Base-by-base conservation (phyloP, 2,797 vertebrate genomes). In the Alauda arvensis region DNA sequence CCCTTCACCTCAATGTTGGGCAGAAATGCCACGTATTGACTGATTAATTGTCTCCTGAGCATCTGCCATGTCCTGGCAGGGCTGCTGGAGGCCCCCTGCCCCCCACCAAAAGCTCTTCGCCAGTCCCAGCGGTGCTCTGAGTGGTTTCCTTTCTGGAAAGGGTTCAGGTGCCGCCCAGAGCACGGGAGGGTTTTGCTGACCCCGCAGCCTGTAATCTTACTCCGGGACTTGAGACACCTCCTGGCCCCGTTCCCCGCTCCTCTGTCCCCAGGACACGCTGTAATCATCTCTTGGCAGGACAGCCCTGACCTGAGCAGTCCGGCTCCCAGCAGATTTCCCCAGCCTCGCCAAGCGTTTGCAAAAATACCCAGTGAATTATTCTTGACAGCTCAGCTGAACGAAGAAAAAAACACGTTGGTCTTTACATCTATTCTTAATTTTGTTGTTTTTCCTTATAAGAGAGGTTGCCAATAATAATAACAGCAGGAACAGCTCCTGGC, bases 81-180 rank as follows among this genome's bases (percentile, higher is more conserved):
- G 59, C 39, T 81, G 86, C 60, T 3, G 6, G 24, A 46, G 43
- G 55, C 51, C 28, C 57, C 18, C 48, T 25, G 51, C 9, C n/a
- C 37, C 2, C 7, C 11, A 11, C 9, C 4, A 2, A 55, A 37
- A n/a, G 45, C 52, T 28, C 40, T 59, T 61, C n/a, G 60, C 85
- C 0, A 39, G 46, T 29, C 7, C 0, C 90, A 52, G 62, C 0
- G 0, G 21, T 11, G 33, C 66, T 26, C 53, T 0, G 2, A 6
- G 34, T 15, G 59, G 8, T 75, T 85, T 91, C 81, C 77, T 46
- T 53, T n/a, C 59, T 46, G 70, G 77, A 81, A 57, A 57, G 66
- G 21, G 60, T 89, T 87, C 86, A 77, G 83, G 77, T 74, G 72
- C 83, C 0, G 3, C 66, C 68, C 1, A 9, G n/a, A 59, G 37